Percentiles rank a stretch among this genome's conserved stretches.
phyloP scores from a whole-genome alignment of 2,797 vertebrate species.

The Takifugu ocellatus region DNA sequence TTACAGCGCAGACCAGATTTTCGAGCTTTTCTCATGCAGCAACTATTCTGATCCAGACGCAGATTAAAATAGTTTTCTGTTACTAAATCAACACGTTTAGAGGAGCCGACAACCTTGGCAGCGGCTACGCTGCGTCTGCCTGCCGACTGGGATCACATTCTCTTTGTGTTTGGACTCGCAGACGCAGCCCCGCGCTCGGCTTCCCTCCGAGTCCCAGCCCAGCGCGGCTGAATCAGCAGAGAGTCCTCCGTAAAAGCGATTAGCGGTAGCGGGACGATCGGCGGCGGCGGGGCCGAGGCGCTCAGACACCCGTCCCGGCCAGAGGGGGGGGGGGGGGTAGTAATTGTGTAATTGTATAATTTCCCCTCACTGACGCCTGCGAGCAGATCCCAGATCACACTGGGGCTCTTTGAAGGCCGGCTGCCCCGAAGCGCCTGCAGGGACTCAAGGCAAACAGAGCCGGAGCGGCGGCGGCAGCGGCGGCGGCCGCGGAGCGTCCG shows the following conservation, averaged over 20 bases:
- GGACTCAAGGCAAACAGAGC: slow-evolving; percentile 56
- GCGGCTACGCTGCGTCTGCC: neutral
- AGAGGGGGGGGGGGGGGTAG: slow-evolving; percentile 20
- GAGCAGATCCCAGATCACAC: slow-evolving; percentile 78
- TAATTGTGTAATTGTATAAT: slow-evolving; percentile 78
- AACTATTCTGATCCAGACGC: slow-evolving; percentile 12
- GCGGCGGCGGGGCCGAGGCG: too few species aligned
- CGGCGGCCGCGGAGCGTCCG: slow-evolving; percentile 50
- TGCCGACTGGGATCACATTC: neutral
- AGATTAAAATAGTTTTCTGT: slow-evolving; percentile 11
- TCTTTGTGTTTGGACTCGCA: slow-evolving; percentile 10
- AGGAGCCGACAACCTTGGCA: slow-evolving; percentile 8
- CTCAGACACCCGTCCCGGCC: too few species aligned
- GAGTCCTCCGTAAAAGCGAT: slow-evolving; percentile 25
- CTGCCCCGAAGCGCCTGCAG: slow-evolving; percentile 51
- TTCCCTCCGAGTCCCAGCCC: slow-evolving; percentile 18
- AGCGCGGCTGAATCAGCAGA: slow-evolving; percentile 15
- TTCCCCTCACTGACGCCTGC: slow-evolving; percentile 74
- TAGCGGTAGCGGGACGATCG: slow-evolving; percentile 28
- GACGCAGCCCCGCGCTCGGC: neutral
- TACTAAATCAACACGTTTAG: slow-evolving; percentile 11
- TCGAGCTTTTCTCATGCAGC: neutral
- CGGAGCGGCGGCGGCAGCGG: slow-evolving; percentile 40
- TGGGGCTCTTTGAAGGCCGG: slow-evolving; percentile 76
- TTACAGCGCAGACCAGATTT: neutral